These are phyloP conservation scores for Polyodon spathula DNA, from an alignment of 2,113 vertebrate species.

Conservation along the genomic window DNA sequence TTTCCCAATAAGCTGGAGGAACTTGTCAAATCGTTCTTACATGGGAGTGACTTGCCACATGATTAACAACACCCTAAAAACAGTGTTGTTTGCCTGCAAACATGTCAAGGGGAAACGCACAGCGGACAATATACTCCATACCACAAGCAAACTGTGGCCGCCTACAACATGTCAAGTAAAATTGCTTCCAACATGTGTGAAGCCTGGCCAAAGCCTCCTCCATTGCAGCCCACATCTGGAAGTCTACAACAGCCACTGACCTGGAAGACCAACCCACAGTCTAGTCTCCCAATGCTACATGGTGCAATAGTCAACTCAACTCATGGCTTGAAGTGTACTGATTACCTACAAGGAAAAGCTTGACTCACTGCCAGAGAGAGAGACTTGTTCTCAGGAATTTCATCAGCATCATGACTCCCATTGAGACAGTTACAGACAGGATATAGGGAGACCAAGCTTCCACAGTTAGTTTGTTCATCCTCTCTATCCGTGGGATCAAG, in stretches of 20 bases:
- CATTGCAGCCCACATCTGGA: not conserved
- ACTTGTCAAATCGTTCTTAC: too few relatives aligned
- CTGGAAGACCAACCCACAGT: conserved; percentile 5
- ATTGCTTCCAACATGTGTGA: not conserved
- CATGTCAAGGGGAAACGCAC: not conserved
- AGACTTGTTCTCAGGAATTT: conserved; percentile 2
- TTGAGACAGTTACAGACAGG: conserved; percentile 6
- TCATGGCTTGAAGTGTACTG: not conserved
- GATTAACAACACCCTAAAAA: not conserved
- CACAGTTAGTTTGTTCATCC: conserved; percentile 9
- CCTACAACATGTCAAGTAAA: conserved; percentile 6
- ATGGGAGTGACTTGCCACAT: not conserved
- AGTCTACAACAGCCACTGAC: not conserved
- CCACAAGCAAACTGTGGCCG: not conserved
- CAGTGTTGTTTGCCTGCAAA: conserved; percentile 8
- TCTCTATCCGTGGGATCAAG: conserved; percentile 5
- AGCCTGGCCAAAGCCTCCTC: not conserved
- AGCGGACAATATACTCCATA: not conserved
- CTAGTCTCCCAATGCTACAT: too few relatives aligned
- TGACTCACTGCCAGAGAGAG: not conserved
- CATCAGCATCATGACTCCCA: conserved; percentile 6
- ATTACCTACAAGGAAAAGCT: conserved; percentile 3
- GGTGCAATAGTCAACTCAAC: conserved; percentile 13
- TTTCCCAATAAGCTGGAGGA: conserved; percentile 2
- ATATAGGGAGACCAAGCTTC: not conserved